Evolutionary conservation across 1,140 invertebrate genomes (phyloP), one percentile per base, ranked within the genome.

Genomic region (Drosophila bocki): DNA sequence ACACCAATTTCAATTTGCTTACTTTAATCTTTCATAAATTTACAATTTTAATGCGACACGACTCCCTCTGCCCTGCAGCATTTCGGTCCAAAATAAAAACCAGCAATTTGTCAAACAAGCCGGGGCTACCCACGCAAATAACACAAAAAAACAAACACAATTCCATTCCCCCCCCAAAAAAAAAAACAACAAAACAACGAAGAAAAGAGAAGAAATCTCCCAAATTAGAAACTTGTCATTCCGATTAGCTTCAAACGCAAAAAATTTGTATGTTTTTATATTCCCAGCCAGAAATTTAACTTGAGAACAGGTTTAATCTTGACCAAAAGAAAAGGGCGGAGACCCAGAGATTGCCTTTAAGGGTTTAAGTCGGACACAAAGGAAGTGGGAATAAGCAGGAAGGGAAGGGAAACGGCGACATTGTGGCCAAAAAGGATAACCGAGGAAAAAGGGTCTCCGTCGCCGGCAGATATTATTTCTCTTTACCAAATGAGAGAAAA

Each of bases 151-250:
- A 56, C 26, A 51, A 29, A 51, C 48, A 67, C 45, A 71, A 60
- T 35, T 19, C 51, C 51, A 35, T 35, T 53, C 32, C 2, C 22
- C n/a, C n/a, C n/a, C n/a, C n/a, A n/a, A n/a, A n/a, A n/a, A 29
- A 63, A 39, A 39, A 33, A 69, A 50, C 19, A 15, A 22, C 17
- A 54, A 19, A 54, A 39, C 19, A 37, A 22, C 15, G 19, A 13
- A 44, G 44, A 56, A 35, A 39, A 69, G 33, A 71, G 12, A 32
- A 35, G 68, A 71, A 70, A 83, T 61, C 71, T 84, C 72, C 64
- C 81, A 64, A 80, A 84, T 80, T 84, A 72, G 83, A 84, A 84
- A 85, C 82, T 84, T 84, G 81, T 84, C 81, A 77, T 85, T 84
- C 79, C 65, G 77, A 77, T 83, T 80, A 85, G 81, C 81, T 81